These are phyloP conservation scores for Parazoanthus swiftii DNA, from an alignment of 92 coral and sea anemone genomes.

Conservation along the genomic window DNA sequence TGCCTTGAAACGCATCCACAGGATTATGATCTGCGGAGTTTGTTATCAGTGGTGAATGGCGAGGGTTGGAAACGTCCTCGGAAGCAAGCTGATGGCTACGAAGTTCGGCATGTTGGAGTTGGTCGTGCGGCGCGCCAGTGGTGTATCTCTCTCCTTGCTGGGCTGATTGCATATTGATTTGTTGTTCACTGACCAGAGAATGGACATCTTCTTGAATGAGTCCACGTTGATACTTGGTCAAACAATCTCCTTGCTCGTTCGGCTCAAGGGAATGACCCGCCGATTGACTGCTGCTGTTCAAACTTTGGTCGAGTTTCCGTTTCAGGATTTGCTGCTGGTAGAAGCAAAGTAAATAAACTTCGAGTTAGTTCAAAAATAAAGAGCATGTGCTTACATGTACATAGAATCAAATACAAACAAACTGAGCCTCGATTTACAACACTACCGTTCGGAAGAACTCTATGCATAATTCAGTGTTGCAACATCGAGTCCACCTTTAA, in stretches of 20 bases:
- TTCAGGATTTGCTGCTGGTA: slow-evolving; percentile 86
- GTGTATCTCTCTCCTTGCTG: slow-evolving; percentile 52
- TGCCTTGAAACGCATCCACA: slow-evolving; percentile 35
- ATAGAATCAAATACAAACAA: slow-evolving; percentile 62
- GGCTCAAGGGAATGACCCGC: slow-evolving; percentile 58
- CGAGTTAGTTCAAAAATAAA: slow-evolving; percentile 64
- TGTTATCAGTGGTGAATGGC: slow-evolving; percentile 37
- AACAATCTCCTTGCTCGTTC: slow-evolving; percentile 57
- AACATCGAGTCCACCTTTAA: slow-evolving; percentile 17
- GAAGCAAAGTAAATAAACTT: slow-evolving; percentile 61
- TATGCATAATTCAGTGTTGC: slow-evolving; percentile 50
- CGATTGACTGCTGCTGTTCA: slow-evolving; percentile 56
- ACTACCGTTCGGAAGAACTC: slow-evolving; percentile 14
- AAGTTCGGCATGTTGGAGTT: slow-evolving; percentile 44
- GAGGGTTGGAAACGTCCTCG: slow-evolving; percentile 33
- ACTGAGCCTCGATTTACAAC: slow-evolving; percentile 52
- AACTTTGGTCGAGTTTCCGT: slow-evolving; percentile 84
- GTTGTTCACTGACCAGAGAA: slow-evolving; percentile 46
- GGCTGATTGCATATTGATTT: slow-evolving; percentile 50
- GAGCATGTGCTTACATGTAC: slow-evolving; percentile 56
- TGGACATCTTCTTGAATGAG: slow-evolving; percentile 41
- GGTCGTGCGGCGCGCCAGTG: slow-evolving; percentile 37
- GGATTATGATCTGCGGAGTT: slow-evolving; percentile 33
- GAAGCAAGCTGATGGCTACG: slow-evolving; percentile 44
- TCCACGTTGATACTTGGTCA: slow-evolving; percentile 60